Evolutionary conservation across 2,797 vertebrate genomes (phyloP).

Genomic region (Dicrostonyx torquatus): DNA sequence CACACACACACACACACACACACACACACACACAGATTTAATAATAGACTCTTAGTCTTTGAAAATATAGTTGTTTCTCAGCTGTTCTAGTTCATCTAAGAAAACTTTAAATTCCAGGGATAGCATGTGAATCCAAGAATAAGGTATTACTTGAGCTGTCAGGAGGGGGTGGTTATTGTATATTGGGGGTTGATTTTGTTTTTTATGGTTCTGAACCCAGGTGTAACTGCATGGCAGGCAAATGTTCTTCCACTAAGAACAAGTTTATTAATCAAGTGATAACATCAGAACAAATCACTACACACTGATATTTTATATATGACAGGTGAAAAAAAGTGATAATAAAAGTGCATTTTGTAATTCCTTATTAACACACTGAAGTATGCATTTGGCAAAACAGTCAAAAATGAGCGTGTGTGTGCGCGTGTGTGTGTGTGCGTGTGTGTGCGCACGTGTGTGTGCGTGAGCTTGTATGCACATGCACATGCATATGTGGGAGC

Average conservation of each 20-base stretch:
- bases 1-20: not conserved
- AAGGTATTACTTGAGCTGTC: not conserved
- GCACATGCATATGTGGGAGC: not conserved
- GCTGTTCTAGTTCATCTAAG: not conserved
- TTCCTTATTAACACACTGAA: not conserved
- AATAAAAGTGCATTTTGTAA: not conserved
- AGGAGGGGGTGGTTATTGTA: not conserved
- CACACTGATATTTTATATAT: not conserved
- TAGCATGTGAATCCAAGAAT: not conserved
- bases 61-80: not conserved
- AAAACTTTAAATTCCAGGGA: not conserved
- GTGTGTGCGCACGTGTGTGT: too few relatives aligned
- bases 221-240: not conserved
- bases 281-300: not conserved
- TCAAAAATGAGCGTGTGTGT: not conserved
- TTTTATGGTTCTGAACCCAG: not conserved
- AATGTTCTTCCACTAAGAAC: not conserved
- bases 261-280: not conserved
- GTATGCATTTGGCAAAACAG: not conserved
- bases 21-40: not conserved
- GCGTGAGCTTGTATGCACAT: not conserved
- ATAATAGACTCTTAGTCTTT: not conserved
- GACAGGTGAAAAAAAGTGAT: not conserved
- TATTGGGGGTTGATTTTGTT: not conserved
- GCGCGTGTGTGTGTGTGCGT: not conserved